Evolutionary conservation across 1,140 invertebrate genomes (phyloP).

Genomic region (Eumaeus atala): DNA sequence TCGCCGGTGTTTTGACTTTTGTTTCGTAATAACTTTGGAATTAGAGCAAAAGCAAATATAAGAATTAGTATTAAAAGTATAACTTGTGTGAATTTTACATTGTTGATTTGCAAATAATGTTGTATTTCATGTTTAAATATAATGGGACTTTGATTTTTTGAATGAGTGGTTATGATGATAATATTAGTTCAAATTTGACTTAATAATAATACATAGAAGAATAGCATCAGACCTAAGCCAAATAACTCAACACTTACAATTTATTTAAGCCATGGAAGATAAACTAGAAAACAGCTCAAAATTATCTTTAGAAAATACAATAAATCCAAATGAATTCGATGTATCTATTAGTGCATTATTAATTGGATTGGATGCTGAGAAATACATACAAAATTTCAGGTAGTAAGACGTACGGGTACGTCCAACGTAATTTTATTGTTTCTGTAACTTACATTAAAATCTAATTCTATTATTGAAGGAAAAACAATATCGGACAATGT

Average conservation of each 20-base stretch:
- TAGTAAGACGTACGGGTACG: conserved; percentile 22
- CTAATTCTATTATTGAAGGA: conserved; percentile 33
- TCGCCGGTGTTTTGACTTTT: too few species aligned
- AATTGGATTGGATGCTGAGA: conserved; percentile 52
- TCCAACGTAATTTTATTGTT: neutral
- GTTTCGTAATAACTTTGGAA: too few species aligned
- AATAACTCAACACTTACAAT: neutral
- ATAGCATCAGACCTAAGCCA: too few species aligned
- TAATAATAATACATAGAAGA: too few species aligned
- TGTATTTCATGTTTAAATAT: too few species aligned
- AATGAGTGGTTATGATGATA: too few species aligned
- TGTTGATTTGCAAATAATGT: too few species aligned
- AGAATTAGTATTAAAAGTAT: too few species aligned
- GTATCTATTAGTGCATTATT: conserved; percentile 51
- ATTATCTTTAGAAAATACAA: conserved; percentile 19
- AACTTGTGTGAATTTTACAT: too few species aligned
- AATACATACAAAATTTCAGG: conserved; percentile 63
- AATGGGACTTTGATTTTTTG: too few species aligned
- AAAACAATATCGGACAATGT: conserved; percentile 57
- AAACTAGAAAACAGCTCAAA: conserved; percentile 5
- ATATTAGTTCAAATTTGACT: too few species aligned
- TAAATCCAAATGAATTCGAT: conserved; percentile 57
- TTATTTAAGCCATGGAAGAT: conserved; percentile 16
- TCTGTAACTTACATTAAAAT: conserved; percentile 1
- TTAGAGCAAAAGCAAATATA: too few species aligned